Evolutionary conservation across 2,797 vertebrate species (phyloP).

Genomic region (Enteromius paludinosus): DNA sequence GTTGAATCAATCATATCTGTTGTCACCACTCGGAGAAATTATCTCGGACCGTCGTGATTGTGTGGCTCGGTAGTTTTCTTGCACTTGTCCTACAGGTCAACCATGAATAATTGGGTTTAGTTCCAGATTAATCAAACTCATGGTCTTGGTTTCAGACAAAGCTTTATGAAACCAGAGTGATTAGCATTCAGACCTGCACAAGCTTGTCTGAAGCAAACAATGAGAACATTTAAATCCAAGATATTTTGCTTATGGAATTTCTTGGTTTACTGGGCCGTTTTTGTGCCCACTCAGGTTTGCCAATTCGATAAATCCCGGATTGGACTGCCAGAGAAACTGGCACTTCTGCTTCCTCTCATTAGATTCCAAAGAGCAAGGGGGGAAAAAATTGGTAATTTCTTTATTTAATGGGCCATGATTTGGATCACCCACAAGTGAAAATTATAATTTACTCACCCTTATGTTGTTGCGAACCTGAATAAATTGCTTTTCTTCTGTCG

Average conservation of each 20-base stretch:
- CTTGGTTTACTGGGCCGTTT: not conserved
- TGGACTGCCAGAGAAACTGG: conserved; percentile 32
- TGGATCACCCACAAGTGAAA: no score
- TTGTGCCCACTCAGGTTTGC: conserved; percentile 17
- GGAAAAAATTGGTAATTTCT: not conserved
- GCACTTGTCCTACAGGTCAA: conserved; percentile 33
- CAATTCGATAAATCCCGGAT: conserved; percentile 43
- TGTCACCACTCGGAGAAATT: conserved; percentile 19
- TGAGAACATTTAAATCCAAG: conserved; percentile 48
- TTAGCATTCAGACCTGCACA: conserved; percentile 48
- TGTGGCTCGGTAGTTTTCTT: not conserved
- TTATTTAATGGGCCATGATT: not conserved
- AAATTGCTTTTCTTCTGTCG: not conserved
- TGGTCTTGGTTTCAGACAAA: conserved; percentile 56
- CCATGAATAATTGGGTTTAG: conserved; percentile 45
- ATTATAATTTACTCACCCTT: not conserved
- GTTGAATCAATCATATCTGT: conserved; percentile 13
- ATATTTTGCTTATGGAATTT: conserved; percentile 16
- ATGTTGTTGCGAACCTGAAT: not conserved
- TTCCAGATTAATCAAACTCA: conserved; percentile 48
- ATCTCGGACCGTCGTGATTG: not conserved
- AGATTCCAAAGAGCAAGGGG: not conserved
- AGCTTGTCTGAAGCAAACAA: conserved; percentile 59
- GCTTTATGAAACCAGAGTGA: conserved; percentile 42
- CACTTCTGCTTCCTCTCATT: conserved; percentile 38